Base-by-base conservation (phyloP, 2,888 invertebrate species). In the Trichopoda pennipes region DNA sequence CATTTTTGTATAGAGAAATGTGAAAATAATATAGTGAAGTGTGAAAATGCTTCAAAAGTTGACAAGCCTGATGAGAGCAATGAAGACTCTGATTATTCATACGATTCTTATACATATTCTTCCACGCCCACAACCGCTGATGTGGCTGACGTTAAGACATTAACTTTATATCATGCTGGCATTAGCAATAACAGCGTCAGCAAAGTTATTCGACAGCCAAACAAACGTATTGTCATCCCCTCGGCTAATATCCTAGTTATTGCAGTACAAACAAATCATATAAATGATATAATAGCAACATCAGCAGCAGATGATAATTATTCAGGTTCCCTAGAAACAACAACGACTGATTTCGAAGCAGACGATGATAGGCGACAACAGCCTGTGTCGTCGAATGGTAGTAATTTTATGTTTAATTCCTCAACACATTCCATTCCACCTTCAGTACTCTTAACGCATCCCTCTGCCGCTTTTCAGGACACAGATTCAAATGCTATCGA, bases 111-210 rank as follows among this genome's bases (percentile, higher is more conserved):
- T 80, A 87, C 87, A 28, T 88, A 86, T 84, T 89, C 88, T 53
- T 90, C 90, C 6, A 89, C 90, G 73, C 89, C 89, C 16, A 90
- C 90, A 19, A 89, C 90, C 12, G 90, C 89, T n/a, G 89, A 89
- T 80, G 90, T 89, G 35, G 89, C 89, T 17, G 89, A 88, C 82
- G 86, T 88, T 49, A 85, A 86, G 23, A 84, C 87, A 51, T 73
- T 85, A 63, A 86, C 80, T 72, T 51, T 68, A 58, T 63, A 60
- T 17, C 80, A 64, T 53, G 73, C 66, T 23, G 55, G 47, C 10
- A 12, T 10, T 12, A 38, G 12, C 44, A 60, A 35, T 21, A 42
- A 51, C 28, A 44, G 38, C 44, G 53, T 66, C 21, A 72, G 47
- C 35, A 28, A 73, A 64, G 55, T 61, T 58, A 69, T 58, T 63